Percentiles rank a stretch among this genome's conserved stretches.
Evolutionary conservation across 2,113 vertebrate genomes (phyloP).

Genomic region (Herpetotheres cachinnans): DNA sequence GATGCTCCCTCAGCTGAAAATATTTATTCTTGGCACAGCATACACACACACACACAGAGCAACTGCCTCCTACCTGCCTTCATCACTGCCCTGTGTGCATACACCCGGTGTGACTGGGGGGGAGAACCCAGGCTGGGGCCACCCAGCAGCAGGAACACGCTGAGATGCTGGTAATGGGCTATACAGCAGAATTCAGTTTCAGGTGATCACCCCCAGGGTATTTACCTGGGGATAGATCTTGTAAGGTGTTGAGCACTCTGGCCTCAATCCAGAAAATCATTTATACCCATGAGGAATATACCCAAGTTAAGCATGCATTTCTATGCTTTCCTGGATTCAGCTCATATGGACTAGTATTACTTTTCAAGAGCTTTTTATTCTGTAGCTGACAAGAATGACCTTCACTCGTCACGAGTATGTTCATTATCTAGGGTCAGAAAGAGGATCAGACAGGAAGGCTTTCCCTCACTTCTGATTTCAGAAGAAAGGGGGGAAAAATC

Average conservation of each 20-base stretch:
- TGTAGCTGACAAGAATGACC: not conserved
- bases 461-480: not conserved
- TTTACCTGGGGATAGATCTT: not conserved
- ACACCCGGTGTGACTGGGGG: too few species aligned
- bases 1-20: not conserved
- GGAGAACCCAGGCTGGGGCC: not conserved
- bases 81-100: not conserved
- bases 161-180: not conserved
- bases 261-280: not conserved
- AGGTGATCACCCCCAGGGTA: not conserved
- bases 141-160: not conserved
- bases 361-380: constrained; percentile 4
- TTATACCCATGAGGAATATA: not conserved
- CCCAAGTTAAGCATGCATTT: not conserved
- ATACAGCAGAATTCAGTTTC: not conserved
- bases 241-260: not conserved
- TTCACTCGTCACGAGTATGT: not conserved
- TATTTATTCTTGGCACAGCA: not conserved
- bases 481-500: not conserved
- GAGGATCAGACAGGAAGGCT: not conserved
- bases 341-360: not conserved
- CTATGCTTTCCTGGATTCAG: not conserved
- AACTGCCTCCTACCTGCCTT: not conserved
- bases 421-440: not conserved
- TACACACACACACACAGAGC: not conserved